phyloP scores from a whole-genome alignment of 2,113 vertebrate species.

The Calypte anna region DNA sequence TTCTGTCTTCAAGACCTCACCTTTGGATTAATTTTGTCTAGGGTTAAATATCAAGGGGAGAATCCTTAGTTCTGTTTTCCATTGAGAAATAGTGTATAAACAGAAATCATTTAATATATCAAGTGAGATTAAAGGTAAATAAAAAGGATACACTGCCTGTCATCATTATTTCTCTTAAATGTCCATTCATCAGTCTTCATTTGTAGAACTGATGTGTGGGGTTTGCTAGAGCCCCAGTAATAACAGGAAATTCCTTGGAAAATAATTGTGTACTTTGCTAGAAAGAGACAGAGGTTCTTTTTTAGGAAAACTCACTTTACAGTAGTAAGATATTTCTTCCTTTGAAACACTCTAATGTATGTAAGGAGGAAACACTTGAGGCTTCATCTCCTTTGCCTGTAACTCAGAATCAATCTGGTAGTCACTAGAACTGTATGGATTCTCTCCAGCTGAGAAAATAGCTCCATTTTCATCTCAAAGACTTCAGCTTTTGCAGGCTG shows the following conservation, averaged over 20 bases:
- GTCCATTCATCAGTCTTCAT: background rate
- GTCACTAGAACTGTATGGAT: background rate
- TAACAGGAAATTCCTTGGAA: background rate
- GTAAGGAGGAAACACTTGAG: background rate
- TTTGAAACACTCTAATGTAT: background rate
- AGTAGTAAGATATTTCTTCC: background rate
- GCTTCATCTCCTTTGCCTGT: background rate
- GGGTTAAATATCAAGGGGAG: background rate
- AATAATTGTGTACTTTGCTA: background rate
- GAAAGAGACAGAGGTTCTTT: background rate
- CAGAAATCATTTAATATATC: background rate
- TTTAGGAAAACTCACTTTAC: constrained; percentile 3
- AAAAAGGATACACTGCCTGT: background rate
- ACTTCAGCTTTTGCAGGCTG: background rate
- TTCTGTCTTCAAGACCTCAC: background rate
- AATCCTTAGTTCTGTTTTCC: background rate
- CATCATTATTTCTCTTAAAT: background rate
- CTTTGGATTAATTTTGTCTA: background rate
- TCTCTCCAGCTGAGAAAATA: background rate
- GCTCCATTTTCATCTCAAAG: background rate
- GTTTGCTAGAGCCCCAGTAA: background rate
- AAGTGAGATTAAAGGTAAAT: background rate
- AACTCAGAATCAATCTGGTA: background rate
- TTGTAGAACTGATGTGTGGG: background rate
- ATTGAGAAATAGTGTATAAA: background rate